Evolutionary conservation across 2,888 invertebrate species (phyloP), one percentile per base, ranked within the genome.

Genomic region (Agonum fuliginosum): DNA sequence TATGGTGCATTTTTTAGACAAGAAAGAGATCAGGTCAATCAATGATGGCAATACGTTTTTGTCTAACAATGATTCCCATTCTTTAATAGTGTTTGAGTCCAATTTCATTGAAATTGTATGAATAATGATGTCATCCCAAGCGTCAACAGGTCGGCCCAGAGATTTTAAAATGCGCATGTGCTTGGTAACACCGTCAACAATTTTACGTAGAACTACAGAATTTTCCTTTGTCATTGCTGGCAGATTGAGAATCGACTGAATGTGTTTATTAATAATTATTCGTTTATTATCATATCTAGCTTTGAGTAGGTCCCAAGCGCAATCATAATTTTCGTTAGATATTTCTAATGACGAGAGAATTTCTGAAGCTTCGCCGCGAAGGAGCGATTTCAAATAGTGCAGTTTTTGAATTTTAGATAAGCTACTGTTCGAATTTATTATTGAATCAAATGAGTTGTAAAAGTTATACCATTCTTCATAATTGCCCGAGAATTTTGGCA

Each of bases 101-200:
- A 82, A 48, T 72, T 81, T 81, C 5, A 54, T 71, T 0, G 79
- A 70, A 0, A 83, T 75, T 14, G 81, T n/a, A 27, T 81, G 74
- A 20, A 82, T 79, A 12, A 82, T 10, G 0, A 82, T 14, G 4
- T 78, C 79, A 58, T 81, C 81, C 82, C 82, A 83, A 4, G 54
- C 20, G 0, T 81, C 78, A 8, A 79, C 80, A 1, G 81, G 78
- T 27, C 79, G 76, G 6, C 79, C 80, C n/a, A 83, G 58, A 0
- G 79, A 78, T 12, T 80, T 77, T 22, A 82, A 70, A 0, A 82
- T 79, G 2, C 80, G 75, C 17, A 82, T 19, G 30, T 83, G 82
- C 58, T 80, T 82, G 6, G 77, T 20, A 0, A 81, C 46, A 3
- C 74, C 46, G 51, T 83, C 82, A 0, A 81, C 37, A 0, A 83